Conservation (phyloP, 2,888 invertebrate genomes). For the Spisula subtruncata region DNA sequence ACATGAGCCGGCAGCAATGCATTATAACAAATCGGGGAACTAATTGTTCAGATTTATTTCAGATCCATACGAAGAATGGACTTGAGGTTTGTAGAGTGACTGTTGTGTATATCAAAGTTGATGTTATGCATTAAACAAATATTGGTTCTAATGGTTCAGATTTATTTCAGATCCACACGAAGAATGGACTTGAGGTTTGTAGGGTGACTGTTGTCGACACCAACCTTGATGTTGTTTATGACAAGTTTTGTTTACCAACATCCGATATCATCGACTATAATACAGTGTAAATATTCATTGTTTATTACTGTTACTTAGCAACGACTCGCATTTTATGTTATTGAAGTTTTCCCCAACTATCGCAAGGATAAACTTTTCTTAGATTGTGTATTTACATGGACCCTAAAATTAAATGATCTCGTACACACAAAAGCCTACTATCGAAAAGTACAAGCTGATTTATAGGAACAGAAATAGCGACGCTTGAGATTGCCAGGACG, state of each 20-base stretch:
- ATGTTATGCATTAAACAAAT: slow-evolving; percentile 52
- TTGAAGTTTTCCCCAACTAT: too few relatives aligned
- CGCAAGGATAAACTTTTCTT: too few relatives aligned
- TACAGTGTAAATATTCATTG: slow-evolving; percentile 52
- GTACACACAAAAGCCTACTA: too few relatives aligned
- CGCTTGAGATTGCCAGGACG: too few relatives aligned
- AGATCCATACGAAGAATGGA: slow-evolving; percentile 58
- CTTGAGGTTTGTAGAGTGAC: slow-evolving; percentile 46
- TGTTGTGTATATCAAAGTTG: slow-evolving; percentile 32
- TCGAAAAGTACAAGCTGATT: too few relatives aligned
- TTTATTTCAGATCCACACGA: slow-evolving; percentile 57
- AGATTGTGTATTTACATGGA: too few relatives aligned
- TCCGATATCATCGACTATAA: slow-evolving; percentile 62
- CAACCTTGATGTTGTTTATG: slow-evolving; percentile 39
- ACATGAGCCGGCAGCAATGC: too few relatives aligned
- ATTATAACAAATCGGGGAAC: too few relatives aligned
- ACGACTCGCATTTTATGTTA: too few relatives aligned
- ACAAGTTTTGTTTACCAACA: slow-evolving; percentile 51
- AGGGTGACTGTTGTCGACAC: slow-evolving; percentile 45
- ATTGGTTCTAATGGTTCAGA: slow-evolving; percentile 48
- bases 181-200: slow-evolving; percentile 53
- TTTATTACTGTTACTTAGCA: background rate
- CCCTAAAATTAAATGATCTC: too few relatives aligned
- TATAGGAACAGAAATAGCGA: too few relatives aligned
- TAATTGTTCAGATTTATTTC: too few relatives aligned